Evolutionary conservation across 2,797 vertebrate genomes (phyloP).

Genomic region (Propithecus deckenii): DNA sequence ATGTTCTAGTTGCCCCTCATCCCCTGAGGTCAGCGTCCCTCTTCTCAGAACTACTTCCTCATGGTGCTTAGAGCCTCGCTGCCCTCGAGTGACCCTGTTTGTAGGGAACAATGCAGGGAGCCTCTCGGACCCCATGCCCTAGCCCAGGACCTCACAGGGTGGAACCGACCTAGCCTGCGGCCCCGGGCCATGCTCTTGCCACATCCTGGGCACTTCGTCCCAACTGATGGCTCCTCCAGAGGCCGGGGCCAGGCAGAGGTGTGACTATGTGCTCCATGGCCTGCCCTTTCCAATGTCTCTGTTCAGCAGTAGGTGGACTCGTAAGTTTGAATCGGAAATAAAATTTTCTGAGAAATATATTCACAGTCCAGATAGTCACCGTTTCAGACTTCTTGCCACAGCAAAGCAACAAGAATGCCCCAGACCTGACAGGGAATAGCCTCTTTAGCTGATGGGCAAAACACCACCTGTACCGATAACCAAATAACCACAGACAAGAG

Average conservation of each 20-base stretch:
- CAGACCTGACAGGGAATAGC: fast-evolving
- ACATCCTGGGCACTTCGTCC: no score
- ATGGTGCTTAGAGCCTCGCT: no score
- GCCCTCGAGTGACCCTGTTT: no score
- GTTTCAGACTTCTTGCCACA: fast-evolving
- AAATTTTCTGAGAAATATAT: background rate
- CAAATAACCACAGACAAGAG: fast-evolving
- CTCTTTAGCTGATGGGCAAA: fast-evolving
- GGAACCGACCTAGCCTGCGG: background rate
- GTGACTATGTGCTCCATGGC: background rate
- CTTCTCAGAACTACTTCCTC: background rate
- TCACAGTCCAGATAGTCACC: no score
- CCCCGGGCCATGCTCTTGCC: background rate
- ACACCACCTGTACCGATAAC: background rate
- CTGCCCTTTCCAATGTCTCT: background rate
- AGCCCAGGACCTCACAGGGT: background rate
- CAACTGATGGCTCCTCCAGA: background rate
- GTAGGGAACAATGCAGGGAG: no score
- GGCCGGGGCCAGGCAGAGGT: background rate
- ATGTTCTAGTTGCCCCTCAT: no score
- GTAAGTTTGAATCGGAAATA: background rate
- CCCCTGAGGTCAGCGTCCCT: background rate
- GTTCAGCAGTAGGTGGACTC: background rate
- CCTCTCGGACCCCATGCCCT: background rate
- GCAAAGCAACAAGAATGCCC: background rate